Evolutionary conservation across 2,113 vertebrate genomes (phyloP).

Genomic region (rabbit (Oryctolagus cuniculus)): mOryCun1.1 NC_091449.1:48569001-48569500

Average conservation of each 20-base stretch:
- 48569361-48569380: constrained; percentile 42
- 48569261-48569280: constrained; percentile 50
- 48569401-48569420: not conserved
- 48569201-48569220: constrained; percentile 2
- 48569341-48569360: not conserved
- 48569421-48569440: not conserved
- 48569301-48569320: constrained; percentile 17
- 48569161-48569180: constrained; percentile 17
- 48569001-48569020: not conserved
- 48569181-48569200: constrained; percentile 31
- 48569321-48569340: constrained; percentile 59
- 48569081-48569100: not conserved
- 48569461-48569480: constrained; percentile 8
- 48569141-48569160: not conserved
- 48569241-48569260: constrained; percentile 5
- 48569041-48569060: not conserved
- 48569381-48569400: not conserved
- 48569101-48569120: not conserved
- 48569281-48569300: constrained; percentile 36
- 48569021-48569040: not conserved
- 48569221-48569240: constrained; percentile 9
- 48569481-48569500: constrained; percentile 56
- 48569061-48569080: not conserved
- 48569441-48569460: not conserved
- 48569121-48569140: not conserved